Base-by-base conservation (phyloP, 92 coral and sea anemone genomes). In the Heliopora coerulea region DNA sequence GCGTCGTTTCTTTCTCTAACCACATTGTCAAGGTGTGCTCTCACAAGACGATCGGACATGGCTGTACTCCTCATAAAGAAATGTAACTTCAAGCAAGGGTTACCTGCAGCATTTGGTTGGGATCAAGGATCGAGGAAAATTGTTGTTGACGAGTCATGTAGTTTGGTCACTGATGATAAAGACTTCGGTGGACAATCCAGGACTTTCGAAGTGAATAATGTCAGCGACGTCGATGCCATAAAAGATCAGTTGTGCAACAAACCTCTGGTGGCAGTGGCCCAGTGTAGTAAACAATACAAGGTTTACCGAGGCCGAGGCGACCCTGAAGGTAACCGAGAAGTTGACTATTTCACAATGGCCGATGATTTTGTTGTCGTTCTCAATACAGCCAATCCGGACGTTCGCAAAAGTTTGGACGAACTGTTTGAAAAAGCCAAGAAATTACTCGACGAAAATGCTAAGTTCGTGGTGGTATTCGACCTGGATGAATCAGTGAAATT, bases 11-110 rank as follows among this genome's bases (percentile, higher is more conserved):
- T n/a, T n/a, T n/a, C n/a, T n/a, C n/a, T n/a, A n/a, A n/a, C n/a
- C n/a, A n/a, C n/a, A n/a, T n/a, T n/a, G n/a, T n/a, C n/a, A n/a
- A n/a, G n/a, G n/a, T n/a, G n/a, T n/a, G n/a, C n/a, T n/a, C n/a
- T n/a, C n/a, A n/a, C n/a, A n/a, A n/a, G n/a, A n/a, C n/a, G n/a
- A n/a, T n/a, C n/a, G n/a, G n/a, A n/a, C n/a, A 70, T 70, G 77
- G 62, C 77, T 29, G 77, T 70, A 27, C 77, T 70, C 32, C 34
- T 70, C 30, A 70, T 70, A 13, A 70, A 70, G 62, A 70, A 52
- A 54, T 15, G 37, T 33, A 70, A 70, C 10, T 70, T 70, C 35
- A 70, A 70, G 18, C 62, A 70, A 70, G 63, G 77, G 19, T 58
- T 70, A 10, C 62, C 77, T 14, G 62, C 50, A 14, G 77, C 63